Evolutionary conservation across 2,113 vertebrate species (phyloP).

Genomic region (Nesogale talazaci): DNA sequence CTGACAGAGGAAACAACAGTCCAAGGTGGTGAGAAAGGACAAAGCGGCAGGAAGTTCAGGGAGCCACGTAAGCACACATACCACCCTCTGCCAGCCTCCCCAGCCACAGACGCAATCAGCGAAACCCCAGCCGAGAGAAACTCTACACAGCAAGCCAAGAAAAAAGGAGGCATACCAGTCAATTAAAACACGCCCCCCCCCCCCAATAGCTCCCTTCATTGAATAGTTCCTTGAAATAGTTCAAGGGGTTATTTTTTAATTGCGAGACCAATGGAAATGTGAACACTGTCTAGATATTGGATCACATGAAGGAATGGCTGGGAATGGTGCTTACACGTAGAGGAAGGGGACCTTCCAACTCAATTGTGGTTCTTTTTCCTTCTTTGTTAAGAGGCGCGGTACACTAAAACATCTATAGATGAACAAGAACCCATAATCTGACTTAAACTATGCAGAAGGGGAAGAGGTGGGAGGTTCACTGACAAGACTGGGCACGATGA

Average conservation of each 20-base stretch:
- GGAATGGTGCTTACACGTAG: background rate
- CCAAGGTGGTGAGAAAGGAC: background rate
- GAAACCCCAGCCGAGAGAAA: background rate
- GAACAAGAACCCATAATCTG: background rate
- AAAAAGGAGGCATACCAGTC: background rate
- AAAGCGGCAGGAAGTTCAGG: background rate
- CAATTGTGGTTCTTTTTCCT: background rate
- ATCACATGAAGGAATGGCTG: background rate
- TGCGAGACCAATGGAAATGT: background rate
- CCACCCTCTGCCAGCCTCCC: too few relatives aligned
- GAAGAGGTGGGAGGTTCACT: background rate
- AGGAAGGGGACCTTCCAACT: background rate
- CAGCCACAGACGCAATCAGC: background rate
- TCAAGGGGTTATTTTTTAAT: background rate
- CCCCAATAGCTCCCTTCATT: too few relatives aligned
- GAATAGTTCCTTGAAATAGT: too few relatives aligned
- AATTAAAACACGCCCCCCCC: too few relatives aligned
- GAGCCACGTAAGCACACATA: background rate
- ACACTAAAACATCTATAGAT: background rate
- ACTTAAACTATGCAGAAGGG: background rate
- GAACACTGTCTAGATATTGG: background rate
- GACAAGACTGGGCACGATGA: fast-evolving
- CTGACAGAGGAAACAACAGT: too few relatives aligned
- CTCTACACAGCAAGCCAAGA: background rate
- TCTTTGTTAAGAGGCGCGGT: background rate